Evolutionary conservation across 2,888 invertebrate genomes (phyloP), one percentile per base, ranked within the genome.

Genomic region (Rambutsinella grinnellia): DNA sequence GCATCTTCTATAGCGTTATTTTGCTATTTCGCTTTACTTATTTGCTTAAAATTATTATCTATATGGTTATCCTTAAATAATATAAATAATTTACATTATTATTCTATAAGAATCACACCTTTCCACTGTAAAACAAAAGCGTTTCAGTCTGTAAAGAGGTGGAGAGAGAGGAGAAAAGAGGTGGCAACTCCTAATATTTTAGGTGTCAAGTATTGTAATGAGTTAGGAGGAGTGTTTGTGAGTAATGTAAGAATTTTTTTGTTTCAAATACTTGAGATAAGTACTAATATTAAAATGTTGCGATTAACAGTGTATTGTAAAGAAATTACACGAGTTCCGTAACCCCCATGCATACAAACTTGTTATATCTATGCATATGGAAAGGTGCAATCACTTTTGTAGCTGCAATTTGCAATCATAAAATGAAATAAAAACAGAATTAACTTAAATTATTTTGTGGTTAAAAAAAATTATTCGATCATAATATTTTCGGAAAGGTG

Each of bases 361-460:
- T 60, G 66, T 74, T 74, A 61, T 74, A 74, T 53, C 58, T 74
- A 66, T 74, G 74, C 65, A 74, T n/a, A n/a, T 74, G 66, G 58
- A 74, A 72, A 74, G 74, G 74, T 74, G 74, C 74, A 66, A 74
- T 74, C 74, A 74, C 63, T 74, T 74, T 74, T 74, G 74, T 74
- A 74, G 74, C 74, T 74, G 74, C 74, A 74, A 74, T 66, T 66
- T 70, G 53, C 70, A 70, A 70, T 70, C 70, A 70, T 70, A 27
- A 56, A 56, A 17, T n/a, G 19, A 49, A 49, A 15, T 49, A 49
- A 49, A 49, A 49, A 49, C 36, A 8, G 36, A 36, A 36, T 36
- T 36, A 36, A 36, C 36, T 5, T 36, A n/a, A n/a, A n/a, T n/a
- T n/a, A n/a, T n/a, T n/a, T n/a, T n/a, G n/a, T n/a, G n/a, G n/a